Evolutionary conservation across 2,113 vertebrate genomes (phyloP), one percentile per base, ranked within the genome.

Genomic region (Willisornis vidua): DNA sequence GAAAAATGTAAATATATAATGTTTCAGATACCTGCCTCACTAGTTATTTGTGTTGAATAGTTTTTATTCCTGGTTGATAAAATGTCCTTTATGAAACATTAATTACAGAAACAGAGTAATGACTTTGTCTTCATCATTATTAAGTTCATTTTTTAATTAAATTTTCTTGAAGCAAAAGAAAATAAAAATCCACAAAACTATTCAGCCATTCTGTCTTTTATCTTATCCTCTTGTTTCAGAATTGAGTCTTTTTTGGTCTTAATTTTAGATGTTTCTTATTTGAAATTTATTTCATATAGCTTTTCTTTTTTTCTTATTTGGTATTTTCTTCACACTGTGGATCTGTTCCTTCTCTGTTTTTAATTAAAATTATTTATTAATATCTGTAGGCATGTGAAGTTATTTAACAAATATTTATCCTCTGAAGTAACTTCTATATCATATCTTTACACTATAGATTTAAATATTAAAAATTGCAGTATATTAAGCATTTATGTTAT

Each of bases 231-330:
- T 52, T 83, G 7, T 72, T 93, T 62, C 39, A 78, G 46, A 85
- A 58, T 29, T n/a, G 46, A 22, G 4, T 0, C 0, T 13, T 57
- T 52, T 57, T 49, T 46, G 0, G 5, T 61, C 4, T 8, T 80
- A 6, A 28, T 58, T 71, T 65, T 58, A 41, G 12, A 59, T 51
- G 9, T 1, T 52, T 35, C 41, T 46, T 41, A 39, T 73, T 87
- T 73, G 3, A 70, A 75, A 87, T 63, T 8, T 37, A 39, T 63
- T 76, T 83, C 15, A 35, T 71, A 46, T 2, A 39, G 1, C 1
- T 16, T 6, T 3, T 11, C 49, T 48, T 15, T 26, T 26, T 15
- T 58, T 67, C 31, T 46, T 33, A 41, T 68, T 45, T 58, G n/a
- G 2, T n/a, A 23, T 71, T 85, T 80, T 77, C 19, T 79, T 84